phyloP scores from a whole-genome alignment of 2,113 vertebrate species.

The Dromiciops gliroides region DNA sequence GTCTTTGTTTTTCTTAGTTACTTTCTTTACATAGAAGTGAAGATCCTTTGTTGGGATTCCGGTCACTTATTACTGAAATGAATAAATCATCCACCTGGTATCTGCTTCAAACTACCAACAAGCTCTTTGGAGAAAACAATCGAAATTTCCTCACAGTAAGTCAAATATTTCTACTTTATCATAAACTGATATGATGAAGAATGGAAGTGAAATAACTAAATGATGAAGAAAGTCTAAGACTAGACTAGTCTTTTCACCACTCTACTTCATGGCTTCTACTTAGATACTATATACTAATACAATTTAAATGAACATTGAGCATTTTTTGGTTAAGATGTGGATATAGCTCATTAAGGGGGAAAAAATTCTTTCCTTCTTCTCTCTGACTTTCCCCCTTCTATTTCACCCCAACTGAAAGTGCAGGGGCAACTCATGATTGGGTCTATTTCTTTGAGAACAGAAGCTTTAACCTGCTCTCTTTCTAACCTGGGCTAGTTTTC shows the following conservation, averaged over 20 bases:
- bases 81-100: constrained; percentile 87
- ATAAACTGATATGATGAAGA: background rate
- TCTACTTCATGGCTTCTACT: background rate
- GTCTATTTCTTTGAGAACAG: background rate
- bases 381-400: background rate
- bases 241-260: background rate
- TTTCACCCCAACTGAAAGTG: background rate
- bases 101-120: constrained; percentile 90
- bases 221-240: background rate
- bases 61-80: constrained; percentile 84
- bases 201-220: background rate
- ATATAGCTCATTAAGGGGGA: background rate
- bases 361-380: background rate
- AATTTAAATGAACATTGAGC: background rate
- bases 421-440: background rate
- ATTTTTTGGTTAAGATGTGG: background rate
- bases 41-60: constrained; percentile 86
- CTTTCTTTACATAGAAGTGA: constrained; percentile 84
- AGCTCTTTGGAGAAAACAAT: constrained; percentile 91
- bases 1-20: constrained; percentile 80
- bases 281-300: background rate
- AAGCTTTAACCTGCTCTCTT: background rate
- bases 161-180: background rate
- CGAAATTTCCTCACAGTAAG: constrained; percentile 89
- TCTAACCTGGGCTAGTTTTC: background rate